Percentiles rank a stretch among this genome's conserved stretches.
Conservation (phyloP, 2,797 vertebrate genomes). For the Esox masquinongy region DNA sequence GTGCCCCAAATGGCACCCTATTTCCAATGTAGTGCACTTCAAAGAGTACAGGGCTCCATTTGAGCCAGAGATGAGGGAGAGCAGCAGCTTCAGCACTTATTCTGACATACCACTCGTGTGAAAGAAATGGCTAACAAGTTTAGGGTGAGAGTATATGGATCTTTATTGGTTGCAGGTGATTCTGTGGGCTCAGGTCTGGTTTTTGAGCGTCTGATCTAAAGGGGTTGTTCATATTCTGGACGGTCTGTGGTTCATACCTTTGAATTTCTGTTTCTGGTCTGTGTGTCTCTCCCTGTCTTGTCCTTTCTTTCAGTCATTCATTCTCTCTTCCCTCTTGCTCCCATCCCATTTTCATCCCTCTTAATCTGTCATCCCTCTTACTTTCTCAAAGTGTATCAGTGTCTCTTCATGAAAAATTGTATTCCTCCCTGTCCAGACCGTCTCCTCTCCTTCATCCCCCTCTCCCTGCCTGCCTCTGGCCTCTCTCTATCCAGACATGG, state of each 20-base stretch:
- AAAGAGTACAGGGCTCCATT: neutral
- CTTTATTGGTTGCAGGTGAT: conserved; percentile 41
- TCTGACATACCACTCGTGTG: conserved; percentile 31
- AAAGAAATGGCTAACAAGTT: conserved; percentile 44
- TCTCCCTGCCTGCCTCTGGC: conserved; percentile 5
- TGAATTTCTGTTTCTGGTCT: neutral
- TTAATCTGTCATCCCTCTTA: neutral
- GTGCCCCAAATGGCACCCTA: neutral
- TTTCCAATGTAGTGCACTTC: neutral
- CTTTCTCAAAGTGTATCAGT: neutral
- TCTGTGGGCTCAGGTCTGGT: conserved; percentile 23
- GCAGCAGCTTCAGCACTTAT: conserved; percentile 21
- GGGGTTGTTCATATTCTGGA: conserved; percentile 15
- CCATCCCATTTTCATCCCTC: neutral
- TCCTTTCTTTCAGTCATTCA: neutral
- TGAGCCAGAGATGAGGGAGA: neutral
- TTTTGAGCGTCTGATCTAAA: neutral
- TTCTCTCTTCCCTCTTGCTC: too few relatives aligned
- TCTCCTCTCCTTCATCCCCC: neutral
- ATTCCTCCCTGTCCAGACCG: neutral
- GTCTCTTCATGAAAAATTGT: neutral
- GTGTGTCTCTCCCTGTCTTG: neutral
- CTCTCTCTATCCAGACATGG: conserved; percentile 4
- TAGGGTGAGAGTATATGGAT: conserved; percentile 47
- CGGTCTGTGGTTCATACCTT: neutral